These are phyloP conservation scores for Tenebrosternarchus preto DNA, from an alignment of 2,113 vertebrate genomes.

Conservation along the genomic window DNA sequence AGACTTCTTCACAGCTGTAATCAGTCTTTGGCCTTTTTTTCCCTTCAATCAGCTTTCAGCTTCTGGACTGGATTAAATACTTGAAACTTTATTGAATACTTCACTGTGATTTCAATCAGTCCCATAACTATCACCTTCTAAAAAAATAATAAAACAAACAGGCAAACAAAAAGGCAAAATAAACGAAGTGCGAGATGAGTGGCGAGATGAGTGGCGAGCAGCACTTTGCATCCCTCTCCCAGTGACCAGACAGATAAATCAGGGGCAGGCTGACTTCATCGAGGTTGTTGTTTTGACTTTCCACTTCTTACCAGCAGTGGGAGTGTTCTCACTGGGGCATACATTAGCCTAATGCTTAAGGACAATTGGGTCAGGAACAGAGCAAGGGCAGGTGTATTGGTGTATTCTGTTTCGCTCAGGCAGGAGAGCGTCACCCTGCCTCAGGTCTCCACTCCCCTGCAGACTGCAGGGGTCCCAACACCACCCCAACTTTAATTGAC, in stretches of 20 bases:
- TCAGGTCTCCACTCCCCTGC: conserved; percentile 19
- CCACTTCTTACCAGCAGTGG: conserved; percentile 17
- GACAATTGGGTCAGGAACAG: conserved; percentile 14
- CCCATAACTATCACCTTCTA: not conserved
- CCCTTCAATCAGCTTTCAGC: not conserved
- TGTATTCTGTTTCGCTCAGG: conserved; percentile 1
- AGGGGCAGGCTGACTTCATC: conserved; percentile 43
- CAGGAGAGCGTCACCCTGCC: conserved; percentile 34
- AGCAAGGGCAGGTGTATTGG: not conserved
- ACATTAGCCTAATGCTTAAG: conserved; percentile 43
- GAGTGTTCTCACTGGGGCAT: conserved; percentile 12
- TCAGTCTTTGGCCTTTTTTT: too few relatives aligned
- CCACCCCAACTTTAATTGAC: conserved; percentile 29
- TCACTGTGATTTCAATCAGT: not conserved
- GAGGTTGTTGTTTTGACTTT: conserved; percentile 25
- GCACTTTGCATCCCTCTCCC: not conserved
- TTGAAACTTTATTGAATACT: not conserved
- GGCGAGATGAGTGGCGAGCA: conserved; percentile 54
- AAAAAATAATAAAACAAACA: too few relatives aligned
- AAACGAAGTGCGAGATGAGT: too few relatives aligned
- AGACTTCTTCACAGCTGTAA: not conserved
- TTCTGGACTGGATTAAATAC: not conserved
- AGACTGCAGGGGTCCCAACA: not conserved
- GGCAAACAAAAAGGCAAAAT: too few relatives aligned
- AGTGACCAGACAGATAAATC: conserved; percentile 4